These are phyloP conservation scores for Thelohanellus kitauei DNA, from an alignment of 30 jellyfish, hydroid and myxozoan species.

Conservation along the genomic window DNA sequence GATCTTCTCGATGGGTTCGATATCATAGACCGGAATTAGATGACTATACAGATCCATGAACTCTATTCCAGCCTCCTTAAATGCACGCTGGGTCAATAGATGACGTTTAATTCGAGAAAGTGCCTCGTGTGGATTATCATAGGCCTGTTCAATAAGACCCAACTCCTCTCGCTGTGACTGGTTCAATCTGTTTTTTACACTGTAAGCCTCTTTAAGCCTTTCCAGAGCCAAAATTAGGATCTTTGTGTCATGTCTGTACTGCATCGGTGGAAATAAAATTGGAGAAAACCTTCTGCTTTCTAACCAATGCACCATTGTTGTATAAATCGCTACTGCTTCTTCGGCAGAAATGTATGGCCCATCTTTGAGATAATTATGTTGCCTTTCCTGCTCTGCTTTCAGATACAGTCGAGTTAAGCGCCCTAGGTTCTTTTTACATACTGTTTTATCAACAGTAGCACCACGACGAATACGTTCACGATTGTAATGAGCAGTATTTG, in stretches of 20 bases:
- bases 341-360: conserved; percentile 98
- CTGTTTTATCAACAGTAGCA: conserved; percentile 94
- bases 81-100: conserved; percentile 72
- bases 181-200: conserved; percentile 77
- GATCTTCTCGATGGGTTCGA: conserved; percentile 84
- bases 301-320: conserved; percentile 93
- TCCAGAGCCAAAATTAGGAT: conserved; percentile 52
- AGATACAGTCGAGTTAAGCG: conserved; percentile 53
- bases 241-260: conserved; percentile 93
- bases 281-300: conserved; percentile 91
- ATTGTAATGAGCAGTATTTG: conserved; percentile 89
- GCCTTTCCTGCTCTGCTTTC: conserved; percentile 95
- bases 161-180: conserved; percentile 94
- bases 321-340: conserved; percentile 96
- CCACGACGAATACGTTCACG: conserved; percentile 91
- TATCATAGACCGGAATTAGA: conserved; percentile 82
- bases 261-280: conserved; percentile 76
- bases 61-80: conserved; percentile 95
- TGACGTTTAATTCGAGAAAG: conserved; percentile 91
- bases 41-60: conserved; percentile 94
- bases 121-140: conserved; percentile 96
- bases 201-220: conserved; percentile 79
- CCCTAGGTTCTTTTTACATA: conserved; percentile 78
- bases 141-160: conserved; percentile 86
- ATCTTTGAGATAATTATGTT: conserved; percentile 69